Conservation (phyloP, 2,797 vertebrate genomes). For the Benthosema pterotum region DNA sequence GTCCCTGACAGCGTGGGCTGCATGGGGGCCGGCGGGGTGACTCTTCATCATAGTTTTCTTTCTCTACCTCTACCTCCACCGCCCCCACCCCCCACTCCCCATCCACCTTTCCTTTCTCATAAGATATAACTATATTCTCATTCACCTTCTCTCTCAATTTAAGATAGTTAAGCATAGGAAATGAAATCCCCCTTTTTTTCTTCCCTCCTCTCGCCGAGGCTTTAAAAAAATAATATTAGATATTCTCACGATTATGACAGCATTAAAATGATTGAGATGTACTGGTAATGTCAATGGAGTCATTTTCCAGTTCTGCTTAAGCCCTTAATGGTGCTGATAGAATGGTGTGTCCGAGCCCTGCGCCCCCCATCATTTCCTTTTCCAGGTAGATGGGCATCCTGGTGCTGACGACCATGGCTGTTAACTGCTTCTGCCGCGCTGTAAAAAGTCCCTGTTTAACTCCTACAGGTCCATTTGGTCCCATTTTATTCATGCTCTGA, state of each 20-base stretch:
- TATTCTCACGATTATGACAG: slow-evolving; percentile 73
- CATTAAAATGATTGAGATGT: slow-evolving; percentile 80
- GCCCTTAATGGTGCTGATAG: slow-evolving; percentile 70
- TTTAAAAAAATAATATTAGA: slow-evolving; percentile 78
- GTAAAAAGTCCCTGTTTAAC: no score
- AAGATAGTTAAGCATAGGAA: slow-evolving; percentile 67
- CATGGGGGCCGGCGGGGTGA: slow-evolving; percentile 29
- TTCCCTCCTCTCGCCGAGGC: slow-evolving; percentile 39
- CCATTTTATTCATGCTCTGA: no score
- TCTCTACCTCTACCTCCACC: not conserved
- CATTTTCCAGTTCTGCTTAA: slow-evolving; percentile 74
- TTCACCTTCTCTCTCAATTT: slow-evolving; percentile 62
- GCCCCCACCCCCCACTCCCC: not conserved
- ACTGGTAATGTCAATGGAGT: slow-evolving; percentile 74
- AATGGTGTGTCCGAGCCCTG: slow-evolving; percentile 64
- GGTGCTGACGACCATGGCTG: slow-evolving; percentile 50
- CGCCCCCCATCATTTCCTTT: slow-evolving; percentile 70
- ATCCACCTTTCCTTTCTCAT: slow-evolving; percentile 30
- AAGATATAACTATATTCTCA: slow-evolving; percentile 54
- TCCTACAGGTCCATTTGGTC: no score
- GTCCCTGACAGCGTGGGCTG: not conserved
- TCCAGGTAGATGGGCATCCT: slow-evolving; percentile 58
- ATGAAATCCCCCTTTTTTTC: slow-evolving; percentile 60
- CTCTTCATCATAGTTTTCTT: slow-evolving; percentile 49
- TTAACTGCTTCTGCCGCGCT: slow-evolving; percentile 34